Evolutionary conservation across 1,140 invertebrate species (phyloP), one percentile per base, ranked within the genome.

Genomic region (Apis cerana): DNA sequence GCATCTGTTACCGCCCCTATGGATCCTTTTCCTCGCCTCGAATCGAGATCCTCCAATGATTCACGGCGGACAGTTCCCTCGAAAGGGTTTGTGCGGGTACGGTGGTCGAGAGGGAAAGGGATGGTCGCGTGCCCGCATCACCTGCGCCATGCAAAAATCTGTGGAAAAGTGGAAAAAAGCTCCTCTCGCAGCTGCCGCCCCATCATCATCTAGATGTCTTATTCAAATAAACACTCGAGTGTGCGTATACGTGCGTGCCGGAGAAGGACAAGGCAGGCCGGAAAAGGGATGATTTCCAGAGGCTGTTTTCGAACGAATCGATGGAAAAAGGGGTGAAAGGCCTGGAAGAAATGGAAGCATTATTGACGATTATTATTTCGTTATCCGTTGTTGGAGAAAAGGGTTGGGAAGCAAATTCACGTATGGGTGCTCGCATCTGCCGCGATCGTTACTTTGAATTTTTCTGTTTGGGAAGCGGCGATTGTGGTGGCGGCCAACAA

Each of bases 41-140:
- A 56, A 82, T 85, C 88, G 75, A 79, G 85, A 85, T 89, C 82
- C 80, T 82, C 85, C 4, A 43, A 74, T 87, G 82, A 87, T 67
- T 88, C 78, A 87, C 82, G 76, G 77, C 82, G 78, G 85, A 84
- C 82, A 79, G 81, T 80, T 87, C 64, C 33, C 33, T 84, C 81
- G 85, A 85, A 87, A 88, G 86, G 86, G 86, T 88, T 85, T 62
- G 74, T 74, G 83, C 83, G 83, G 75, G 82, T 75, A 75, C 12
- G 62, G 67, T 67, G 64, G 9, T 54, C 19, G 80, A 54, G 68
- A 21, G 56, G 79, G 43, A 61, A 85, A 85, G 69, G 77, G 78
- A 54, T 87, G 84, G 89, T 90, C 92, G 91, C 91, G 91, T 92
- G 92, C 92, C 89, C 77, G 85, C 85, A 89, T 85, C 89, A 91